phyloP scores from a whole-genome alignment of 2,888 invertebrate species.

The Orthonevra nobilis region DNA sequence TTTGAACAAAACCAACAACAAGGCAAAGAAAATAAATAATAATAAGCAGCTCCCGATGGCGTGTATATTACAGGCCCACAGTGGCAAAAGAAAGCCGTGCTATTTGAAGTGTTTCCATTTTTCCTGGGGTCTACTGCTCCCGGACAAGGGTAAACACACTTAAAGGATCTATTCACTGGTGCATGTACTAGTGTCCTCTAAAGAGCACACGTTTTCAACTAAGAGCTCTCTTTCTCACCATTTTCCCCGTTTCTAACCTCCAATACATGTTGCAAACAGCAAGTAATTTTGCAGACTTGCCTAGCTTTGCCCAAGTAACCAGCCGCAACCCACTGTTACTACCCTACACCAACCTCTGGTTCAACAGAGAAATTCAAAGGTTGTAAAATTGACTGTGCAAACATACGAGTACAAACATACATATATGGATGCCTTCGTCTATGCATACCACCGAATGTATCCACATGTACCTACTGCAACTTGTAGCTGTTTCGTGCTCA shows the following conservation, averaged over 20 bases:
- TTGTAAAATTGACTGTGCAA: conserved; percentile 1
- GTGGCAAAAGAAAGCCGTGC: background rate
- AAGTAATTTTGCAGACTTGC: conserved; percentile 10
- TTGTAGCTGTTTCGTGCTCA: conserved; percentile 67
- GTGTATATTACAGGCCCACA: background rate
- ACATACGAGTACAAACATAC: background rate
- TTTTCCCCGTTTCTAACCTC: background rate
- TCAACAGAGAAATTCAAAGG: conserved; percentile 30
- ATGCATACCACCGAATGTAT: background rate
- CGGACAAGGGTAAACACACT: conserved; percentile 34
- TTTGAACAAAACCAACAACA: conserved; percentile 12
- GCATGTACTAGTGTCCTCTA: conserved; percentile 13
- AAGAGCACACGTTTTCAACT: conserved; percentile 3
- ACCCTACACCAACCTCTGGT: background rate
- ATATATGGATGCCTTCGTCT: background rate
- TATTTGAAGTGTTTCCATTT: conserved; percentile 26
- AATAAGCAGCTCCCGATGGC: background rate
- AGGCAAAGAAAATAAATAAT: background rate
- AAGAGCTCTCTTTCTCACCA: background rate
- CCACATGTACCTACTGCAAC: conserved; percentile 59
- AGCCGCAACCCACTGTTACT: background rate
- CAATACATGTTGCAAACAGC: background rate
- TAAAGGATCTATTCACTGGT: conserved; percentile 1
- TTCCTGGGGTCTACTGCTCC: conserved; percentile 39
- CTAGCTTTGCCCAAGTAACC: conserved; percentile 7